Percentiles rank a stretch among this genome's conserved stretches.
phyloP scores from a whole-genome alignment of 30 jellyfish, hydroid and myxozoan species.

The Clytia hemisphaerica region DNA sequence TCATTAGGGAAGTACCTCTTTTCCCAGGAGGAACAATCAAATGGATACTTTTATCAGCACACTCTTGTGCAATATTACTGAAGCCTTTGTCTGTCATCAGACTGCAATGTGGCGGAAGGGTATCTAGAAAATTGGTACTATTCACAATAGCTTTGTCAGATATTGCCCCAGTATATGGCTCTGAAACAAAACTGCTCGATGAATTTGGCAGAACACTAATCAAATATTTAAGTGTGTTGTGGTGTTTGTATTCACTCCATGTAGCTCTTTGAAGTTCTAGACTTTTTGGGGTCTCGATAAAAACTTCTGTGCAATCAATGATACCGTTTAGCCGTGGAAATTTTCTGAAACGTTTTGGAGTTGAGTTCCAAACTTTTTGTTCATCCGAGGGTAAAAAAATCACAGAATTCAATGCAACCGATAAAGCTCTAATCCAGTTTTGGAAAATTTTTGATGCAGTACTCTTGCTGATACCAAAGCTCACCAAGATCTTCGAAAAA shows the following conservation, averaged over 20 bases:
- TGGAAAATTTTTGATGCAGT: too few species aligned
- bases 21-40: constrained; percentile 32
- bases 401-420: too few species aligned
- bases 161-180: constrained; percentile 43
- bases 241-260: constrained; percentile 26
- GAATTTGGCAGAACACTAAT: constrained; percentile 37
- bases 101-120: constrained; percentile 12
- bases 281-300: constrained; percentile 43
- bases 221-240: constrained; percentile 29
- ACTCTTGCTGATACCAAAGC: too few species aligned
- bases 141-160: constrained; percentile 31
- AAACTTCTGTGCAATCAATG: constrained; percentile 42
- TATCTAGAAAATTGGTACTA: constrained; percentile 12
- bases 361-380: too few species aligned
- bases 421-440: too few species aligned
- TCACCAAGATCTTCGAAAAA: too few species aligned
- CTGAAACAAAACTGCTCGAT: constrained; percentile 24
- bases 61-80: constrained; percentile 20
- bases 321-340: neutral
- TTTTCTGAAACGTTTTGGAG: too few species aligned
- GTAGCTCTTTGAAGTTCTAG: constrained; percentile 31
- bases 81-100: constrained; percentile 15
- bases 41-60: constrained; percentile 31
- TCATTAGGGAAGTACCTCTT: constrained; percentile 29
- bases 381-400: neutral